These are phyloP conservation scores for Dascyllus trimaculatus DNA, from an alignment of 2,113 vertebrate genomes.

Conservation along the genomic window DNA sequence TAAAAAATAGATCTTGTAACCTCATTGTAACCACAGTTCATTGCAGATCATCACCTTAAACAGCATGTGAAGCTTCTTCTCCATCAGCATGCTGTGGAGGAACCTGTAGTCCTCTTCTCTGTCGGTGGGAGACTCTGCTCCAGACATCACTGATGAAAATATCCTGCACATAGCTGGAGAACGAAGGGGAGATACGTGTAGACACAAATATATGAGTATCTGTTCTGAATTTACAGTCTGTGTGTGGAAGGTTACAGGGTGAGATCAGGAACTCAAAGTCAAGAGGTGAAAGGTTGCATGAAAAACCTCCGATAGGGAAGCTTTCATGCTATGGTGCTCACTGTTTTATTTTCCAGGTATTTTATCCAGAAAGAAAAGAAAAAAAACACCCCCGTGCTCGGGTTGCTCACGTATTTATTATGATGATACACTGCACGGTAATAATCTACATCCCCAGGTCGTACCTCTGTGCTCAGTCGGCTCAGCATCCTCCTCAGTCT, in stretches of 20 bases:
- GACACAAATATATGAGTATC: slow-evolving; percentile 7
- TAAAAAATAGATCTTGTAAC: not conserved
- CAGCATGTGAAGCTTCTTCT: slow-evolving; percentile 82
- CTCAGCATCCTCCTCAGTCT: slow-evolving; percentile 56
- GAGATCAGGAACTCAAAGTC: slow-evolving; percentile 15
- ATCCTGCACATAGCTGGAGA: slow-evolving; percentile 61
- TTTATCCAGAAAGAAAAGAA: not conserved
- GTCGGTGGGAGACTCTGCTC: slow-evolving; percentile 67
- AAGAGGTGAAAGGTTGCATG: slow-evolving; percentile 35
- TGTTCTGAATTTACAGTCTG: slow-evolving; percentile 25
- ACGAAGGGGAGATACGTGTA: not conserved
- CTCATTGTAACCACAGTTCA: not conserved
- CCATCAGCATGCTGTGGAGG: slow-evolving; percentile 82
- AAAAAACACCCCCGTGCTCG: not conserved
- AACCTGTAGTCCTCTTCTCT: slow-evolving; percentile 82
- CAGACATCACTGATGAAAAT: slow-evolving; percentile 68
- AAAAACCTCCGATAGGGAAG: not conserved
- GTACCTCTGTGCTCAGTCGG: slow-evolving; percentile 55
- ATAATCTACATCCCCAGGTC: not conserved
- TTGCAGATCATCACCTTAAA: slow-evolving; percentile 71
- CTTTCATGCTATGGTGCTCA: too few relatives aligned
- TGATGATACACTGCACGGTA: too few relatives aligned
- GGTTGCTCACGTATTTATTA: not conserved
- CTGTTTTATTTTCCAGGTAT: not conserved
- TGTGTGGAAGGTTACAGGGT: slow-evolving; percentile 13